Evolutionary conservation across 2,113 vertebrate species (phyloP).

Genomic region (Centropus unirufus): DNA sequence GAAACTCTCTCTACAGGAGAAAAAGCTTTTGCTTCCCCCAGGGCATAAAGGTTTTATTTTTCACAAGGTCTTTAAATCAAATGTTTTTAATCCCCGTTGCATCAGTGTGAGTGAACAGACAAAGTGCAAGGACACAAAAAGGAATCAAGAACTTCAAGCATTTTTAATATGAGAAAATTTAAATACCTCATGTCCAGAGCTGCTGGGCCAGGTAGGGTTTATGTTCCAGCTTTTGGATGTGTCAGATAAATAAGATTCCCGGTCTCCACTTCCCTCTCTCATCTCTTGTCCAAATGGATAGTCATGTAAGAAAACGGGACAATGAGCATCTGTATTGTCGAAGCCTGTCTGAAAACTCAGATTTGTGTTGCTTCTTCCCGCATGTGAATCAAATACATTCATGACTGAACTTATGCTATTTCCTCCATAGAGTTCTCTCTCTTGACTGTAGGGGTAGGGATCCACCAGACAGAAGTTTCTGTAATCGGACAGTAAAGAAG

Average conservation of each 20-base stretch:
- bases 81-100: background rate
- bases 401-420: background rate
- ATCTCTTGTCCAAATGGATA: background rate
- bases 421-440: background rate
- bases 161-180: background rate
- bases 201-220: background rate
- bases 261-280: background rate
- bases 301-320: background rate
- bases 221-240: background rate
- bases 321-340: background rate
- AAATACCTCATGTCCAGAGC: constrained; percentile 21
- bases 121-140: background rate
- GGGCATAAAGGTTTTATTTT: background rate
- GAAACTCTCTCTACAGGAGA: background rate
- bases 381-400: background rate
- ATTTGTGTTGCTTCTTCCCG: background rate
- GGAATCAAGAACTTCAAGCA: background rate
- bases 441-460: background rate
- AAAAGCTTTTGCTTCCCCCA: background rate
- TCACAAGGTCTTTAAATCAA: background rate
- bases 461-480: background rate
- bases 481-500: background rate
- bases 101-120: background rate
- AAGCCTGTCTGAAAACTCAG: background rate
- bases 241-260: background rate